Evolutionary conservation across 2,113 vertebrate species (phyloP).

Genomic region (Ranitomeya imitator): DNA sequence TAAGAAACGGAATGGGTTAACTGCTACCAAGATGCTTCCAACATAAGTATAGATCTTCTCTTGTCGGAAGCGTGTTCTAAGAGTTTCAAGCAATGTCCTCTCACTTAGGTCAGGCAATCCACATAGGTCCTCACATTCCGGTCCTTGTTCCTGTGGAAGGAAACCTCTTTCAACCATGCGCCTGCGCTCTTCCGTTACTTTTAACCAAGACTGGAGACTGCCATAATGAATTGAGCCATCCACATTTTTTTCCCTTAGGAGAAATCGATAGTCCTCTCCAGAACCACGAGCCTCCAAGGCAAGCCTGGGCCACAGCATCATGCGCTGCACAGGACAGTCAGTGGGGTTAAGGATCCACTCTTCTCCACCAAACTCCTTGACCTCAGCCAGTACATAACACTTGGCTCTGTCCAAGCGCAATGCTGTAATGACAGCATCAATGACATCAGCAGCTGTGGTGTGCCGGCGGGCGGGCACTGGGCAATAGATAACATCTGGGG

Average conservation of each 20-base stretch:
- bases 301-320: slow-evolving; percentile 98
- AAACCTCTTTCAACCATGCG: slow-evolving; percentile 92
- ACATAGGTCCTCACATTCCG: slow-evolving; percentile 92
- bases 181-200: slow-evolving; percentile 88
- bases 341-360: slow-evolving; percentile 98
- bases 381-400: slow-evolving; percentile 94
- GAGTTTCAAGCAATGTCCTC: slow-evolving; percentile 94
- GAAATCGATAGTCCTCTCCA: slow-evolving; percentile 94
- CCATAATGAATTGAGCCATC: slow-evolving; percentile 96
- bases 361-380: slow-evolving; percentile 97
- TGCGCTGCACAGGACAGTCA: slow-evolving; percentile 95
- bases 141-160: slow-evolving; percentile 87
- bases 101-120: slow-evolving; percentile 90
- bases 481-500: slow-evolving; percentile 96
- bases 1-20: slow-evolving; percentile 98
- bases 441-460: slow-evolving; percentile 93
- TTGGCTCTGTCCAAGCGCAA: slow-evolving; percentile 89
- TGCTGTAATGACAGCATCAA: slow-evolving; percentile 85
- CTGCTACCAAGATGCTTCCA: slow-evolving; percentile 95
- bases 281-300: slow-evolving; percentile 90
- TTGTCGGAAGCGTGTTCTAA: slow-evolving; percentile 92
- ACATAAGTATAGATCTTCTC: slow-evolving; percentile 98
- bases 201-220: slow-evolving; percentile 95
- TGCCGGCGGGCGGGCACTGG: slow-evolving; percentile 89
- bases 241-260: slow-evolving; percentile 93